Conservation (phyloP, 2,888 invertebrate species). For the Troglohyphantes excavatus region DNA sequence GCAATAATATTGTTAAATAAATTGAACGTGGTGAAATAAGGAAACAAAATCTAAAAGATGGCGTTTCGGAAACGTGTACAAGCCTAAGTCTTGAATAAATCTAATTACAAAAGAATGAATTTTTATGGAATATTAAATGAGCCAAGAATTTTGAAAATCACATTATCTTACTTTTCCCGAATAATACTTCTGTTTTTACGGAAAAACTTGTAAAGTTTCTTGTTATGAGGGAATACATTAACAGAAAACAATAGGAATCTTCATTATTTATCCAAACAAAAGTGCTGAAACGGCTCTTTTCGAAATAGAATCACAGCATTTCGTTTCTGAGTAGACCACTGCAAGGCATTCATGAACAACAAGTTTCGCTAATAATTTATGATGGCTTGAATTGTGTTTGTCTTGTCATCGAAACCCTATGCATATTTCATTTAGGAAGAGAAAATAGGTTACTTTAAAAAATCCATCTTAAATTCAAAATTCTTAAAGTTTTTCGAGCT, state of each 20-base stretch:
- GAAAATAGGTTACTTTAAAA: not conserved
- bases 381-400: not conserved
- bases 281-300: not conserved
- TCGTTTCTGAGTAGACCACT: not conserved
- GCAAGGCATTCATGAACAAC: not conserved
- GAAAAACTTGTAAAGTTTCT: slow-evolving; percentile 5
- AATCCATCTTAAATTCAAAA: too few species aligned
- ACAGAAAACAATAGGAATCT: not conserved
- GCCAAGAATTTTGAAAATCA: not conserved
- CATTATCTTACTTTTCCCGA: not conserved
- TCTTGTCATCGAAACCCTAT: not conserved
- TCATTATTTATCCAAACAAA: not conserved
- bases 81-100: slow-evolving; percentile 3
- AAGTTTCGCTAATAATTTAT: not conserved
- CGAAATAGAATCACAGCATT: not conserved
- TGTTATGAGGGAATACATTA: not conserved
- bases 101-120: slow-evolving; percentile 20
- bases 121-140: slow-evolving; percentile 26
- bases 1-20: slow-evolving; percentile 49
- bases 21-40: slow-evolving; percentile 13
- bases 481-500: too few species aligned
- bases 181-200: not conserved
- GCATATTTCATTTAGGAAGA: not conserved
- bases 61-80: slow-evolving; percentile 3
- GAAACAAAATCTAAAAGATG: not conserved